Evolutionary conservation across 2,113 vertebrate genomes (phyloP).

Genomic region (Trogon melanurus): DNA sequence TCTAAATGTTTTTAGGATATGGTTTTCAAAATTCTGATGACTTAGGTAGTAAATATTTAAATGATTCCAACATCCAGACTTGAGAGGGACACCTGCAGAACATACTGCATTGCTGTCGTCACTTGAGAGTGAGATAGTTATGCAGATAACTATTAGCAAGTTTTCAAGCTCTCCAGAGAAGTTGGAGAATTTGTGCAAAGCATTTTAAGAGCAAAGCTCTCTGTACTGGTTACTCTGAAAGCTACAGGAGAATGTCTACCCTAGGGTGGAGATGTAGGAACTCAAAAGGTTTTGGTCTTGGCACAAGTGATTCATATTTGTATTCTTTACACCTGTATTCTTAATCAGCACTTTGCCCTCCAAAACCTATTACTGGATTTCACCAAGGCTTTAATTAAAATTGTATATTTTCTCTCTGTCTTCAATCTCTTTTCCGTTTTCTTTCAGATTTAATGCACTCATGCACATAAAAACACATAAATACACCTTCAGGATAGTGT

Average conservation of each 20-base stretch:
- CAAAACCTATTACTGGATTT: background rate
- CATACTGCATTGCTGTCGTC: accelerated
- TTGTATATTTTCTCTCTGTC: background rate
- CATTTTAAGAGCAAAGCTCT: background rate
- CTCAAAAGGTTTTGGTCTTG: background rate
- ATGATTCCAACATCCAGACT: background rate
- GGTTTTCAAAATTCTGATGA: background rate
- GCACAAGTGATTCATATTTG: background rate
- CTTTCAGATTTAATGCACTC: background rate
- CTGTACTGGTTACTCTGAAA: background rate
- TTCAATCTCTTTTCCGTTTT: background rate
- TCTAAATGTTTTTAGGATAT: background rate
- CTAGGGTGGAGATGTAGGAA: background rate
- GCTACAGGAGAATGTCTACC: background rate
- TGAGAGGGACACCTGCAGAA: background rate
- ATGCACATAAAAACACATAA: background rate
- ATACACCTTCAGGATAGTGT: background rate
- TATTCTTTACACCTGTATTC: background rate
- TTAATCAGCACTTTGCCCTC: background rate
- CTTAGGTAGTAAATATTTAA: background rate
- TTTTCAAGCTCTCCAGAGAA: background rate
- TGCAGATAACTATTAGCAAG: accelerated
- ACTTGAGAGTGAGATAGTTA: background rate
- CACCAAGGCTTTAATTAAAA: constrained; percentile 17
- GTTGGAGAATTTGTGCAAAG: background rate